A percentile compares a stretch with the other conserved stretches of the same genome.
Evolutionary conservation across 2,888 invertebrate species (phyloP).

Genomic region (Pimpla rufipes): DNA sequence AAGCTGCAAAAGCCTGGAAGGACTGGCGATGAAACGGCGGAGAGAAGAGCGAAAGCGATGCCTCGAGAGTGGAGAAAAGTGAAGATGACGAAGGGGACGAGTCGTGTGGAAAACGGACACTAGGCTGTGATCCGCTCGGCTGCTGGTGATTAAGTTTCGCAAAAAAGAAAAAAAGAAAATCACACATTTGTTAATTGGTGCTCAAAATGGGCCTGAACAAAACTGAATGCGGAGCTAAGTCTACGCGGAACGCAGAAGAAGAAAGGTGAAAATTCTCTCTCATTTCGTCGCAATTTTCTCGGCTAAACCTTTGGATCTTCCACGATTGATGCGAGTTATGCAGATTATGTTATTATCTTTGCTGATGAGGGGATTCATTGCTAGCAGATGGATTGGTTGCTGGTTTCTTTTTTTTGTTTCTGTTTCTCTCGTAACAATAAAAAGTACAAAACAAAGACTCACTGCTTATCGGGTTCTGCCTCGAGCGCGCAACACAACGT

Average conservation of each 20-base stretch:
- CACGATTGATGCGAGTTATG: slow-evolving; percentile 60
- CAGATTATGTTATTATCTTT: slow-evolving; percentile 61
- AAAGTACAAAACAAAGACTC: slow-evolving; percentile 74
- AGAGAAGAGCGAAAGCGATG: not conserved
- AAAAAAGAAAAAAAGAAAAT: slow-evolving; percentile 60
- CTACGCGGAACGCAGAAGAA: slow-evolving; percentile 26
- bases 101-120: slow-evolving; percentile 3
- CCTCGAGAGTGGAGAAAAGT: not conserved
- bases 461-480: slow-evolving; percentile 78
- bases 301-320: slow-evolving; percentile 24
- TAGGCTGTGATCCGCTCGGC: slow-evolving; percentile 27
- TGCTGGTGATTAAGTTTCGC: slow-evolving; percentile 50
- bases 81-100: slow-evolving; percentile 6
- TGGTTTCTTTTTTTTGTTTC: slow-evolving; percentile 24
- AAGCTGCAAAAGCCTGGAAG: slow-evolving; percentile 28
- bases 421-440: slow-evolving; percentile 51
- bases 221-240: slow-evolving; percentile 31
- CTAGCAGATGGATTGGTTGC: slow-evolving; percentile 22
- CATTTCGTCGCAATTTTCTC: not conserved
- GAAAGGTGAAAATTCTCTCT: not conserved
- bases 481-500: slow-evolving; percentile 76
- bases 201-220: not conserved
- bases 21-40: slow-evolving; percentile 16
- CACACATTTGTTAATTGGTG: slow-evolving; percentile 66
- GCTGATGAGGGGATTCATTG: slow-evolving; percentile 20